Conservation (phyloP, 2,888 invertebrate genomes). For the Xanthorhoe designata region DNA sequence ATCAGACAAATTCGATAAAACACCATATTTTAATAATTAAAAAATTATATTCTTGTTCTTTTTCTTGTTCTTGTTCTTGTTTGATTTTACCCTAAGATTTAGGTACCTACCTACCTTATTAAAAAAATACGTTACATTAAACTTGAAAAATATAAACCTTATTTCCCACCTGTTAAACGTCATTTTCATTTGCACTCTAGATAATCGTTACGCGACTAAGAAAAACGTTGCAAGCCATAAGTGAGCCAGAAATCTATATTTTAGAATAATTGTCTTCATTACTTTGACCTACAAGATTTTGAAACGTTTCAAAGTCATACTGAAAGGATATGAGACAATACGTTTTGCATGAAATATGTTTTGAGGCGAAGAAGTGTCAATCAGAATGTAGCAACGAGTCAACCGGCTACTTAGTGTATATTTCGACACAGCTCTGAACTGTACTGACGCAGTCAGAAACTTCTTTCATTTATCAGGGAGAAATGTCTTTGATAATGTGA, state of each 20-base stretch:
- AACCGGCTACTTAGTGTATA: constrained; percentile 6
- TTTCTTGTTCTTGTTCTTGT: no score
- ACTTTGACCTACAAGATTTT: constrained; percentile 16
- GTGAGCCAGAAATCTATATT: neutral
- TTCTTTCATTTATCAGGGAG: neutral
- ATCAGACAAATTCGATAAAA: no score
- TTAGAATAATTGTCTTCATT: constrained; percentile 11
- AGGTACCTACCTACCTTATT: no score
- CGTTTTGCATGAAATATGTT: constrained; percentile 1
- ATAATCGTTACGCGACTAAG: neutral
- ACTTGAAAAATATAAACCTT: neutral
- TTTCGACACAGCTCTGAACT: constrained; percentile 22
- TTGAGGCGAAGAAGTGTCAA: constrained; percentile 31
- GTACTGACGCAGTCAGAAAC: constrained; percentile 22
- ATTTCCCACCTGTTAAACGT: neutral
- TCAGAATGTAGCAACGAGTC: constrained; percentile 31
- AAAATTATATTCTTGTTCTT: no score
- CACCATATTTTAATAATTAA: no score
- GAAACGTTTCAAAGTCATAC: constrained; percentile 11
- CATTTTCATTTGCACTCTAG: neutral
- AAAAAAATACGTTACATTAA: no score
- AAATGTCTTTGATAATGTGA: no score
- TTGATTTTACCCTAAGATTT: no score
- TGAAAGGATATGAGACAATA: constrained; percentile 11
- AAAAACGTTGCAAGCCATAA: neutral